Evolutionary conservation across 1,140 invertebrate species (phyloP).

Genomic region (Apis dorsata): DNA sequence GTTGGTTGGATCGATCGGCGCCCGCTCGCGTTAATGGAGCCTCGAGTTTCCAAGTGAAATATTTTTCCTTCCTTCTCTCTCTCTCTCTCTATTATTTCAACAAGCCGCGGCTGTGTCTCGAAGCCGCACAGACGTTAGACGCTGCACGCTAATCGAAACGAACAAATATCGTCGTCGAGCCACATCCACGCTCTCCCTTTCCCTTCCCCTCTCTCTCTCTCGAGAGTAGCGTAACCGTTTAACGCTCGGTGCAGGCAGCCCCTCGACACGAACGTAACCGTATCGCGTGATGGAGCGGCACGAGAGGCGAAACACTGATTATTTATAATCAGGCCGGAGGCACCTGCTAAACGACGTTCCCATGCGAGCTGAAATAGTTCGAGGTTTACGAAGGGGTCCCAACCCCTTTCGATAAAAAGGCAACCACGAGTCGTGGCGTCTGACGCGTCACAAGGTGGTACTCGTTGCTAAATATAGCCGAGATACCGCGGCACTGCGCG

Average conservation of each 20-base stretch:
- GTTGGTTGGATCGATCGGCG: slow-evolving; percentile 5
- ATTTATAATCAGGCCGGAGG: slow-evolving; percentile 71
- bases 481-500: slow-evolving; percentile 35
- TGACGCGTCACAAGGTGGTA: slow-evolving; percentile 67
- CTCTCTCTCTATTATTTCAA: slow-evolving; percentile 2
- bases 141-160: slow-evolving; percentile 8
- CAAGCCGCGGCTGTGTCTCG: not conserved
- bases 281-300: slow-evolving; percentile 14
- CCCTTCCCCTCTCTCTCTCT: not conserved
- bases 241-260: not conserved
- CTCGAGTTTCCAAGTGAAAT: slow-evolving; percentile 13
- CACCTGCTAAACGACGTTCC: slow-evolving; percentile 72
- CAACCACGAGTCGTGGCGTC: slow-evolving; percentile 46
- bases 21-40: not conserved
- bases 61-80: slow-evolving; percentile 9
- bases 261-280: slow-evolving; percentile 25
- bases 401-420: slow-evolving; percentile 63
- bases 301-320: slow-evolving; percentile 60
- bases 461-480: slow-evolving; percentile 69
- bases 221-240: not conserved
- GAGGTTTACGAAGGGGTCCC: slow-evolving; percentile 40
- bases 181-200: not conserved
- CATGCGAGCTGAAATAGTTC: slow-evolving; percentile 72
- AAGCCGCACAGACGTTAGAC: not conserved
- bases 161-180: slow-evolving; percentile 31